Base-by-base conservation (phyloP, 2,888 invertebrate species). In the Timema cristinae region DNA sequence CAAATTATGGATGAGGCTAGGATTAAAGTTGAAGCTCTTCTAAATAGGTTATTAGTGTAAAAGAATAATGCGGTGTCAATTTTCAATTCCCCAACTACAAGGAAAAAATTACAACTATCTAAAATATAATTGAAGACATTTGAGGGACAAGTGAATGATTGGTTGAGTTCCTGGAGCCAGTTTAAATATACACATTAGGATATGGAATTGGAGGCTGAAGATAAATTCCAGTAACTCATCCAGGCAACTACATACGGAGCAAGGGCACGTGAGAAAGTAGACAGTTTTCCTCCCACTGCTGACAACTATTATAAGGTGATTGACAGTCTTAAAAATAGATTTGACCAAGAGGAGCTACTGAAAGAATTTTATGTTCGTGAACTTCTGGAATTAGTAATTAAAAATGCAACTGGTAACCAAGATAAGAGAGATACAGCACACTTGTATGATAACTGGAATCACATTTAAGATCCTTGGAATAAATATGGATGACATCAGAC, bases 291-390 rank as follows among this genome's bases (percentile, higher is more conserved):
- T 67, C 74, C 76, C 0, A 76, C 76, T 2, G 74, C 59, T 0
- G 77, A 77, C 68, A 79, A 79, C 66, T 79, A 79, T 69, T 54
- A 66, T 0, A 78, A 78, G 52, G 77, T 72, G 0, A 73, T 79
- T 6, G 68, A 73, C 7, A 50, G 69, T 10, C 56, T 75, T 7
- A 11, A 13, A 10, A 32, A 47, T 6, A 61, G 61, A 13, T 61
- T 61, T 13, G 16, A 16, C 7, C 32, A 13, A 1, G 6, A 61
- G 48, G 61, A 61, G 16, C 5, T 61, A 61, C 6, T 61, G 11
- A 7, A 6, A 11, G 15, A 61, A 13, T 61, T 61, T 15, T 32
- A 2, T 61, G 16, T 61, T 7, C 32, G 6, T 11, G 1, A 61
- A 32, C 32, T 61, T 15, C 11, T 61, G 48, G 61, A 48, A 8